These are phyloP conservation scores for Pristiophorus japonicus DNA, from an alignment of 2,113 vertebrate species.

Conservation along the genomic window DNA sequence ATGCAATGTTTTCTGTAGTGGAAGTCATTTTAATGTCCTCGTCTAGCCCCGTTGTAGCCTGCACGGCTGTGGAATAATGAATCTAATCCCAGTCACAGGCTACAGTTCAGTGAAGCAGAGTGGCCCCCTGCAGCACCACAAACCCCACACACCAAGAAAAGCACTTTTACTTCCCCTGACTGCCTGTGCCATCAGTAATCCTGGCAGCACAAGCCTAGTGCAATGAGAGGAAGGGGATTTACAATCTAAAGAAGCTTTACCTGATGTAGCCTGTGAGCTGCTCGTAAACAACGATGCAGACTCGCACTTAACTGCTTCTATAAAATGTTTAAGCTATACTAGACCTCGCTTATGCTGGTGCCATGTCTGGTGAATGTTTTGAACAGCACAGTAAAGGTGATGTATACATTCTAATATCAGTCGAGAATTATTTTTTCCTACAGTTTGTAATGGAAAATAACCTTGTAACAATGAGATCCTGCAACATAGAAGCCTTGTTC, in stretches of 20 bases:
- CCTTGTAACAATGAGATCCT: not conserved
- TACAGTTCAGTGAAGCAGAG: conserved; percentile 60
- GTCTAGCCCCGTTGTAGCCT: not conserved
- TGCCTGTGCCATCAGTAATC: not conserved
- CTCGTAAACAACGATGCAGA: not conserved
- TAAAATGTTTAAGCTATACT: not conserved
- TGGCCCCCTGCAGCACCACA: conserved; percentile 56
- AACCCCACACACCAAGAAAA: conserved; percentile 43
- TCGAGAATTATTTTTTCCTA: too few relatives aligned
- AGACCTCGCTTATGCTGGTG: not conserved
- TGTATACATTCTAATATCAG: not conserved
- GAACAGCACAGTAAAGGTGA: not conserved
- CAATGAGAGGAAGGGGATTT: conserved; percentile 1
- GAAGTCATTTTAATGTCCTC: not conserved
- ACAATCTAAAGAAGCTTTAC: not conserved
- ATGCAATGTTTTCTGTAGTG: not conserved
- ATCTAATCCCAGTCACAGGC: conserved; percentile 49
- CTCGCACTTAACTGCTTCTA: not conserved
- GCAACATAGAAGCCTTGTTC: not conserved
- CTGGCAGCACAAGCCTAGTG: not conserved
- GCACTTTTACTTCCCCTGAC: conserved; percentile 3
- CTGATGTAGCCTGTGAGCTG: not conserved
- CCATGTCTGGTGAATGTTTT: not conserved
- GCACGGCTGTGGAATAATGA: conserved; percentile 21
- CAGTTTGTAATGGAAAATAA: not conserved